Evolutionary conservation across 1,140 invertebrate species (phyloP).

Genomic region (Psilanteris sp.): DNA sequence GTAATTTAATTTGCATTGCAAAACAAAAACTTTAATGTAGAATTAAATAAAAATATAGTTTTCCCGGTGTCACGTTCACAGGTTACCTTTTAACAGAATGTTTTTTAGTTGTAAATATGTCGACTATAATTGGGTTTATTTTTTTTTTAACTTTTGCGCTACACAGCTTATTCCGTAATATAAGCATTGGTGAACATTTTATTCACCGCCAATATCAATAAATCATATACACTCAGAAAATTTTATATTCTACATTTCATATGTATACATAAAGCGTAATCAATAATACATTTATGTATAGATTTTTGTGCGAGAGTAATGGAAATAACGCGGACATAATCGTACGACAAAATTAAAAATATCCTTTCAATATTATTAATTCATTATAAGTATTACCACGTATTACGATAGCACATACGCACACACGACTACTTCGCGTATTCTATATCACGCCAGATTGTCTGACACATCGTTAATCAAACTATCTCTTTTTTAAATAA

Average conservation of each 20-base stretch:
- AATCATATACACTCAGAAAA: too few relatives aligned
- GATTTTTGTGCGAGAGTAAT: too few relatives aligned
- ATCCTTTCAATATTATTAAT: conserved; percentile 24
- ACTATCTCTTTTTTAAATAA: conserved; percentile 41
- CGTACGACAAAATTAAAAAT: not conserved
- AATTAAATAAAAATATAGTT: conserved; percentile 22
- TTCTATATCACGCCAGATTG: conserved; percentile 30
- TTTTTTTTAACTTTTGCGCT: too few relatives aligned
- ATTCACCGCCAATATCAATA: too few relatives aligned
- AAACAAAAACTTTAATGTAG: conserved; percentile 11
- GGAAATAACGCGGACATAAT: too few relatives aligned
- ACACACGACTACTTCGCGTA: conserved; percentile 25
- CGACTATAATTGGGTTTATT: conserved; percentile 13
- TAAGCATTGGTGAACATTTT: too few relatives aligned
- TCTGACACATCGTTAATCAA: conserved; percentile 56
- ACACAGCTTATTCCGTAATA: too few relatives aligned
- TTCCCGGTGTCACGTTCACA: conserved; percentile 9
- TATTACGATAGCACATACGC: too few relatives aligned
- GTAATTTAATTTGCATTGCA: conserved; percentile 33
- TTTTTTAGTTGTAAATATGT: conserved; percentile 13
- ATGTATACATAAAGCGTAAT: too few relatives aligned
- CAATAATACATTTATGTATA: too few relatives aligned
- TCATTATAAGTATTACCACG: conserved; percentile 43
- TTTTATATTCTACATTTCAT: too few relatives aligned
- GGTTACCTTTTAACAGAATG: conserved; percentile 11